These are phyloP conservation scores for Tetramorium simillimum DNA, from an alignment of 1,140 invertebrate genomes.

Conservation along the genomic window DNA sequence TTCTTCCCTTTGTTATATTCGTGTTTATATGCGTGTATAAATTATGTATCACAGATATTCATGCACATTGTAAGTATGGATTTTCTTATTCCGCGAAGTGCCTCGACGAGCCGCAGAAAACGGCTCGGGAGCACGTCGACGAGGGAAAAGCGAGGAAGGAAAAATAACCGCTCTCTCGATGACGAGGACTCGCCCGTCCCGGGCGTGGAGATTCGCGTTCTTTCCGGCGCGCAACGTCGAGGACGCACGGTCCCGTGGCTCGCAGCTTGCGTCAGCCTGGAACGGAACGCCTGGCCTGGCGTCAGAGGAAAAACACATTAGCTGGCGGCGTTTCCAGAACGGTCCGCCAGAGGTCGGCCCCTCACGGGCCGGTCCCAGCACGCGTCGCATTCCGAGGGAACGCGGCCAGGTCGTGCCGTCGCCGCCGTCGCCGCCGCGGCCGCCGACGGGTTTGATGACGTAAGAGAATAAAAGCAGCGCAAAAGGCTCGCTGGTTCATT, in stretches of 20 bases:
- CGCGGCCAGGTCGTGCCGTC: conserved; percentile 53
- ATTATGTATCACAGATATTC: too few species aligned
- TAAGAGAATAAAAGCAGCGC: conserved; percentile 80
- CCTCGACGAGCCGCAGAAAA: background rate
- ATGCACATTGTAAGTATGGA: background rate
- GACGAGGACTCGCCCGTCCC: background rate
- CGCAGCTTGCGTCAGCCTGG: conserved; percentile 56
- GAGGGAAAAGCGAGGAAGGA: background rate
- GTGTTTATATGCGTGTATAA: background rate
- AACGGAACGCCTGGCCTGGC: conserved; percentile 22
- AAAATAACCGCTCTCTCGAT: background rate
- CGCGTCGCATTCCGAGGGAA: conserved; percentile 31
- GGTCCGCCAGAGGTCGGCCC: conserved; percentile 70
- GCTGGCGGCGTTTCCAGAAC: conserved; percentile 59
- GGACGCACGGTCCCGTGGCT: conserved; percentile 29
- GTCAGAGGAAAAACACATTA: conserved; percentile 66
- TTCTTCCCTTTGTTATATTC: background rate
- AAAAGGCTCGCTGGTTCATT: conserved; percentile 79
- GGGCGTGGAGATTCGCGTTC: background rate
- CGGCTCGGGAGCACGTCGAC: background rate
- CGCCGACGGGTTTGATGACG: conserved; percentile 76
- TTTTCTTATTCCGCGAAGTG: background rate
- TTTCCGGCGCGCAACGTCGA: background rate
- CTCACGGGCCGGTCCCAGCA: background rate
- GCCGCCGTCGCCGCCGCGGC: conserved; percentile 36